Conservation (phyloP, 2,888 invertebrate species). For the Clunio marinus region DNA sequence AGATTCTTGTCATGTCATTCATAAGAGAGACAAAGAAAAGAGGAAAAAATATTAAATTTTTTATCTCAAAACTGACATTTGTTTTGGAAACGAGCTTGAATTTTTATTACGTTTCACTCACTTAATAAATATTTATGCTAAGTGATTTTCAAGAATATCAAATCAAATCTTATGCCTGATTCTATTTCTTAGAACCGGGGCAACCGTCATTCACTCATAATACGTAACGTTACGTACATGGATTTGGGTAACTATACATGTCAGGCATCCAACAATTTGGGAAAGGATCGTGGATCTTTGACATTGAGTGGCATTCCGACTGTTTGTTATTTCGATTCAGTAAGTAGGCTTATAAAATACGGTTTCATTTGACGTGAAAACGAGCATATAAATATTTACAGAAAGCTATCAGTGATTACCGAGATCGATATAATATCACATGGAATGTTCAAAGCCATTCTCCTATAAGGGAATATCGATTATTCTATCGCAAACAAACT, state of each 20-base stretch:
- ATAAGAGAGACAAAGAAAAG: too few relatives aligned
- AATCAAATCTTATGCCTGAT: too few relatives aligned
- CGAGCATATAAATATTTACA: slow-evolving; percentile 38
- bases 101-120: too few relatives aligned
- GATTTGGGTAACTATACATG: slow-evolving; percentile 59
- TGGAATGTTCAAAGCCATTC: slow-evolving; percentile 56
- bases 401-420: slow-evolving; percentile 51
- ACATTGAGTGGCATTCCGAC: slow-evolving; percentile 55
- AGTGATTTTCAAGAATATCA: too few relatives aligned
- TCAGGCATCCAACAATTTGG: slow-evolving; percentile 55
- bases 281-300: slow-evolving; percentile 53
- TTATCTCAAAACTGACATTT: too few relatives aligned
- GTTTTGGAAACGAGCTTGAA: too few relatives aligned
- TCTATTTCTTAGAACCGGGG: slow-evolving; percentile 47
- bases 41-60: too few relatives aligned
- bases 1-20: too few relatives aligned
- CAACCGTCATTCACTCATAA: slow-evolving; percentile 54
- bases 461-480: slow-evolving; percentile 53
- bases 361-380: too few relatives aligned
- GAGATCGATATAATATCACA: slow-evolving; percentile 54
- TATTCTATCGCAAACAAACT: slow-evolving; percentile 52
- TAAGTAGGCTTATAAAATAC: too few relatives aligned
- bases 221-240: slow-evolving; percentile 53
- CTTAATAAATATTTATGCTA: too few relatives aligned
- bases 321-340: slow-evolving; percentile 53